These are phyloP conservation scores for Pollicipes pollicipes DNA, from an alignment of 1,140 invertebrate species.

Conservation along the genomic window DNA sequence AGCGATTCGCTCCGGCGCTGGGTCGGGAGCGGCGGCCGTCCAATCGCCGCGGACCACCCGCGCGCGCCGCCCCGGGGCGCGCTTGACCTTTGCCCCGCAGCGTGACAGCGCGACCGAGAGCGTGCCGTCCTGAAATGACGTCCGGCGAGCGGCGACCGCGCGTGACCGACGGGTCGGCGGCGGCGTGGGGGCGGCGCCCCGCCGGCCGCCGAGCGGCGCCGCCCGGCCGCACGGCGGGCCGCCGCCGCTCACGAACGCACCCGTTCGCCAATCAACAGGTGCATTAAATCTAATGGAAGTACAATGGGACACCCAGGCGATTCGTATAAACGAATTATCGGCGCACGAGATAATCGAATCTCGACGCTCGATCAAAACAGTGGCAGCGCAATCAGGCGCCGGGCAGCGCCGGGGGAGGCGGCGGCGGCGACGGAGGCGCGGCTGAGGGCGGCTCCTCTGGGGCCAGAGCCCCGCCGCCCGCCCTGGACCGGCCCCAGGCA, in stretches of 20 bases:
- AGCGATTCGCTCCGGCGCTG: no score
- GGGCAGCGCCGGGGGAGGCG: no score
- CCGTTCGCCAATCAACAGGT: not conserved
- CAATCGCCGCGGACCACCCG: not conserved
- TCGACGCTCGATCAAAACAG: not conserved
- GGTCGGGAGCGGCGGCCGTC: no score
- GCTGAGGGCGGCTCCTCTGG: no score
- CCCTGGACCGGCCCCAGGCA: no score
- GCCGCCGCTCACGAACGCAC: not conserved
- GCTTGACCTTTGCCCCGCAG: not conserved
- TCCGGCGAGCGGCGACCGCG: not conserved
- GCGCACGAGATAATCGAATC: slow-evolving; percentile 1
- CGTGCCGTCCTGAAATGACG: not conserved
- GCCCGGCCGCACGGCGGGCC: no score
- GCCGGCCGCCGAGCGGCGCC: no score
- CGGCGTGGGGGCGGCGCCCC: no score
- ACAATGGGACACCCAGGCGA: slow-evolving; percentile 1
- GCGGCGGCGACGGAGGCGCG: no score
- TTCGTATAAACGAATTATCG: not conserved
- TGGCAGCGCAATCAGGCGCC: not conserved
- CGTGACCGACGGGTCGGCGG: no score
- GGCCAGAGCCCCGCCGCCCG: no score
- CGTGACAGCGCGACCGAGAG: not conserved
- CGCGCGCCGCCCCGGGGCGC: no score
- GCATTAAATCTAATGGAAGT: slow-evolving; percentile 2